Percentiles rank a stretch among this genome's conserved stretches.
Conservation (phyloP, 2,797 vertebrate species). For the Limosa lapponica region DNA sequence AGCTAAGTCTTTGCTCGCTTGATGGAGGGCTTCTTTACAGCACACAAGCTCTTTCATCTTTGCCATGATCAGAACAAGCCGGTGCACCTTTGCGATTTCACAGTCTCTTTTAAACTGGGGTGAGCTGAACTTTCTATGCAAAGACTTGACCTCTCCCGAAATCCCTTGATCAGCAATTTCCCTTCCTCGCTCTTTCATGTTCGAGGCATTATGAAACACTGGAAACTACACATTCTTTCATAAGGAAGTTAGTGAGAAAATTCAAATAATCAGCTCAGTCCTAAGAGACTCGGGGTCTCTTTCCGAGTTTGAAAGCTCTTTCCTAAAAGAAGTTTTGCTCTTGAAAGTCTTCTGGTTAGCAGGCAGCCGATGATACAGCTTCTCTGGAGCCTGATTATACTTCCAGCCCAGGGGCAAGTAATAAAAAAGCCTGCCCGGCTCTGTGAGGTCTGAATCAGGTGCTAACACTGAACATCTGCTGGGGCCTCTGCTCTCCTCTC, state of each 20-base stretch:
- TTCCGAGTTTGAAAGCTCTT: slow-evolving; percentile 32
- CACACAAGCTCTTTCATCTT: slow-evolving; percentile 5
- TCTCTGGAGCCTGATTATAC: slow-evolving; percentile 29
- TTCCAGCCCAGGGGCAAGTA: slow-evolving; percentile 19
- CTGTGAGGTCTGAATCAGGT: slow-evolving; percentile 61
- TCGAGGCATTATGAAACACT: slow-evolving; percentile 10
- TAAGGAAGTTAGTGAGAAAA: slow-evolving; percentile 40
- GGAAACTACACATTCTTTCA: slow-evolving; percentile 24
- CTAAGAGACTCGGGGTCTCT: neutral
- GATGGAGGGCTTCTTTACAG: neutral
- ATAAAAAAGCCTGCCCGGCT: slow-evolving; percentile 1
- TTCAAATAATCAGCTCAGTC: slow-evolving; percentile 34
- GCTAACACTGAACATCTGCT: slow-evolving; percentile 61
- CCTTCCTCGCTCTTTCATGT: neutral
- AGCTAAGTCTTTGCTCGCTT: neutral
- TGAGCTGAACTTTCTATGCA: slow-evolving; percentile 44
- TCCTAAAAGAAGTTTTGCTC: slow-evolving; percentile 20
- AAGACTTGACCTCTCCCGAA: slow-evolving; percentile 44
- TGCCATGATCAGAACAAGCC: slow-evolving; percentile 7
- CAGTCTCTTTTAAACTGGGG: slow-evolving; percentile 3
- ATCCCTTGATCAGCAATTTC: slow-evolving; percentile 61
- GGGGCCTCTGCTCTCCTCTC: neutral
- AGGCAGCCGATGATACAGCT: slow-evolving; percentile 2
- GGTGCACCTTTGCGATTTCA: slow-evolving; percentile 5
- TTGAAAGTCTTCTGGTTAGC: slow-evolving; percentile 33